Conservation (phyloP, 2,797 vertebrate genomes). For the Periparus ater region DNA sequence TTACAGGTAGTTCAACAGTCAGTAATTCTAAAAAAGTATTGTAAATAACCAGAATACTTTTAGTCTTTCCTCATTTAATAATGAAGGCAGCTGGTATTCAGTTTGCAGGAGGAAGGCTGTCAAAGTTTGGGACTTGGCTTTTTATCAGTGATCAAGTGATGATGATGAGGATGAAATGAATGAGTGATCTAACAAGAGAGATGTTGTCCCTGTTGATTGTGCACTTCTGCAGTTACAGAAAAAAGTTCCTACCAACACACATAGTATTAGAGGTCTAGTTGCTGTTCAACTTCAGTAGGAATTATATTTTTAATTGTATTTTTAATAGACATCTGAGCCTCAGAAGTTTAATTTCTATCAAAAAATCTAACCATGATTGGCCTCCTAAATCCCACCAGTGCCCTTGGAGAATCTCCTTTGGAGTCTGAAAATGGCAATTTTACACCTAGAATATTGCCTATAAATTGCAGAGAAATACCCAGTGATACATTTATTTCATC, state of each 20-base stretch:
- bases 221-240: neutral
- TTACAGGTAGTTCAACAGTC: neutral
- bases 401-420: neutral
- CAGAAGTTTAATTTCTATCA: neutral
- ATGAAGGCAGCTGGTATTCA: neutral
- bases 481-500: neutral
- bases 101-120: neutral
- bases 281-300: neutral
- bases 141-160: neutral
- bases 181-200: neutral
- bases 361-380: neutral
- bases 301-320: neutral
- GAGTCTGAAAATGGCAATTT: neutral
- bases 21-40: neutral
- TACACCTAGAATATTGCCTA: neutral
- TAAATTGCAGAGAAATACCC: neutral
- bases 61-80: neutral
- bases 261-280: neutral
- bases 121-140: neutral
- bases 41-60: neutral
- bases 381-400: neutral
- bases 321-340: neutral
- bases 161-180: neutral
- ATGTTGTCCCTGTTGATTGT: neutral
- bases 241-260: neutral